Percentiles rank a stretch among this genome's conserved stretches.
Evolutionary conservation across 2,797 vertebrate species (phyloP).

Genomic region (Sternotherus odoratus): DNA sequence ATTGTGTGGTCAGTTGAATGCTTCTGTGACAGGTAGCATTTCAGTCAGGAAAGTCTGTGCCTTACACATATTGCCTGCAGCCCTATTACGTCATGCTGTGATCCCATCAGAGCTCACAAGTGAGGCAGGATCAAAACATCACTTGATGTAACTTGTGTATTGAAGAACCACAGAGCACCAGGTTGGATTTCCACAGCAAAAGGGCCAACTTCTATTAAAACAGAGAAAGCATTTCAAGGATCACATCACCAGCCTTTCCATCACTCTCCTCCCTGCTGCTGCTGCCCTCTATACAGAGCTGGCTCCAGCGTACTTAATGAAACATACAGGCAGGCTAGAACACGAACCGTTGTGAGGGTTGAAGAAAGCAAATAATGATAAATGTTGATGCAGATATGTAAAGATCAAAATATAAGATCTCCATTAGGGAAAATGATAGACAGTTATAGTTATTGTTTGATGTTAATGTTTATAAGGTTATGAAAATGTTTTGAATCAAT

Average conservation of each 20-base stretch:
- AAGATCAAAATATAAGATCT: too few species aligned
- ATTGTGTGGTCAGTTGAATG: background rate
- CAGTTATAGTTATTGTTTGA: too few species aligned
- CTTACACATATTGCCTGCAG: background rate
- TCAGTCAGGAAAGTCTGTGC: background rate
- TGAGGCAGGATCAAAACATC: background rate
- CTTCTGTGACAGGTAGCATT: background rate
- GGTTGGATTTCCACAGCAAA: rapidly evolving
- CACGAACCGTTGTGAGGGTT: too few species aligned
- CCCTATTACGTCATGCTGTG: background rate
- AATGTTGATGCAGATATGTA: too few species aligned
- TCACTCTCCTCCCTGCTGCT: background rate
- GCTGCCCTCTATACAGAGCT: background rate
- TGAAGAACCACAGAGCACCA: rapidly evolving
- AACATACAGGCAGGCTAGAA: background rate
- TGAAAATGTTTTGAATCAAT: too few species aligned
- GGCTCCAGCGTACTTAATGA: background rate
- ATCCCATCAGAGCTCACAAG: background rate
- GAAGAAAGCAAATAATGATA: too few species aligned
- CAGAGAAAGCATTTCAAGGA: background rate
- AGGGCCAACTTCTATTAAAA: background rate
- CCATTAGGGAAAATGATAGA: too few species aligned
- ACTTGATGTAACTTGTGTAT: background rate
- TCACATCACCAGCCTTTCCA: background rate
- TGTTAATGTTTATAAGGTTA: too few species aligned